Evolutionary conservation across 2,797 vertebrate genomes (phyloP).

Genomic region (Clarias fuscus): DNA sequence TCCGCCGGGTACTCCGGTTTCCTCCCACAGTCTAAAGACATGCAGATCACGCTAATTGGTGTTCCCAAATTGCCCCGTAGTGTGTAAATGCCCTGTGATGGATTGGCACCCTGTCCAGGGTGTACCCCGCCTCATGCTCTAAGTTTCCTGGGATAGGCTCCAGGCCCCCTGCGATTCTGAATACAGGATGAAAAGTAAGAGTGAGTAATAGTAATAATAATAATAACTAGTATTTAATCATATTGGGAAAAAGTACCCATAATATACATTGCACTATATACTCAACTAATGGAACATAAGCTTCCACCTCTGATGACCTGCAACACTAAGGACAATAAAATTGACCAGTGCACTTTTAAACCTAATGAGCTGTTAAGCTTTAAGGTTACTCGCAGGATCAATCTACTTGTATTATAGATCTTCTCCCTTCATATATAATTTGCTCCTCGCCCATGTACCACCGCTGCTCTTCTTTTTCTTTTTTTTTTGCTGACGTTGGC

Average conservation of each 20-base stretch:
- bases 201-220: no score
- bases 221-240: neutral
- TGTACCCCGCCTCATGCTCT: no score
- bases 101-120: no score
- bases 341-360: neutral
- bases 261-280: neutral
- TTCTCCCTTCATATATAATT: neutral
- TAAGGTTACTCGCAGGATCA: neutral
- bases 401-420: neutral
- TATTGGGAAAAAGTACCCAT: neutral
- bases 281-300: neutral
- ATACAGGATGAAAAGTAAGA: no score
- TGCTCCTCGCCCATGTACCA: neutral
- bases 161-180: no score
- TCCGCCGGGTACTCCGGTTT: no score
- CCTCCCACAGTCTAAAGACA: no score
- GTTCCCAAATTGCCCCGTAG: no score
- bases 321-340: neutral
- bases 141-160: no score
- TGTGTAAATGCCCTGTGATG: no score
- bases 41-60: no score
- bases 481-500: slow-evolving; percentile 40
- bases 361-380: neutral
- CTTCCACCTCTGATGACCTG: neutral
- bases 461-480: neutral